These are phyloP conservation scores for Rostratula benghalensis DNA, from an alignment of 2,113 vertebrate genomes.

Conservation along the genomic window DNA sequence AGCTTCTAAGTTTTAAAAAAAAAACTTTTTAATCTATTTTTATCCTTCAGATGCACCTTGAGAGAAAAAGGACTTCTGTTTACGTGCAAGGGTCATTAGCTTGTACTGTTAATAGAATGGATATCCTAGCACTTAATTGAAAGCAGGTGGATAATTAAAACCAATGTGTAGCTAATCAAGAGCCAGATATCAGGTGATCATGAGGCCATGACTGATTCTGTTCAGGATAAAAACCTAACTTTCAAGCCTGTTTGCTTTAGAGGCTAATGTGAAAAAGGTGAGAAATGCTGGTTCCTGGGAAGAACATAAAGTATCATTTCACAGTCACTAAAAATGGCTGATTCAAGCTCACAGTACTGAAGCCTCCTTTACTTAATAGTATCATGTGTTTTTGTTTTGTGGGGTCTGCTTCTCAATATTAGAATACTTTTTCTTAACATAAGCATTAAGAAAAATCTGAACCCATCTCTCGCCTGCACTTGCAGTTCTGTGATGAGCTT, in stretches of 20 bases:
- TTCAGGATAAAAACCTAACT: background rate
- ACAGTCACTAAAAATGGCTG: background rate
- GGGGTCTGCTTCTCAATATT: background rate
- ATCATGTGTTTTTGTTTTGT: background rate
- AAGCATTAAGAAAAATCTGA: background rate
- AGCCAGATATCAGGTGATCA: conserved; percentile 28
- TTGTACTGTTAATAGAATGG: conserved; percentile 54
- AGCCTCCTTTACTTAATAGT: background rate
- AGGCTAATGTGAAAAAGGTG: background rate
- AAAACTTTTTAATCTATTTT: background rate
- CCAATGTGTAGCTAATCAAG: conserved; percentile 65
- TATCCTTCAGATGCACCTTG: background rate
- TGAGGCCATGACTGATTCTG: conserved; percentile 11
- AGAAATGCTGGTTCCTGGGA: background rate
- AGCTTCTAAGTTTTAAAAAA: background rate
- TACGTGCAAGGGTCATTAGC: conserved; percentile 40
- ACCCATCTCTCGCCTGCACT: background rate
- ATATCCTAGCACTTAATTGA: conserved; percentile 64
- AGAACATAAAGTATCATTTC: background rate
- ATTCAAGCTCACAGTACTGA: background rate
- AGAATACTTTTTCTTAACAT: background rate
- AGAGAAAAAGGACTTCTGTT: conserved; percentile 2
- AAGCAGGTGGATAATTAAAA: conserved; percentile 71
- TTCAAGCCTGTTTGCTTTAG: background rate
- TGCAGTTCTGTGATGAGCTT: background rate